phyloP scores from a whole-genome alignment of 1,140 invertebrate species.

The Drosophila gunungcola region DNA sequence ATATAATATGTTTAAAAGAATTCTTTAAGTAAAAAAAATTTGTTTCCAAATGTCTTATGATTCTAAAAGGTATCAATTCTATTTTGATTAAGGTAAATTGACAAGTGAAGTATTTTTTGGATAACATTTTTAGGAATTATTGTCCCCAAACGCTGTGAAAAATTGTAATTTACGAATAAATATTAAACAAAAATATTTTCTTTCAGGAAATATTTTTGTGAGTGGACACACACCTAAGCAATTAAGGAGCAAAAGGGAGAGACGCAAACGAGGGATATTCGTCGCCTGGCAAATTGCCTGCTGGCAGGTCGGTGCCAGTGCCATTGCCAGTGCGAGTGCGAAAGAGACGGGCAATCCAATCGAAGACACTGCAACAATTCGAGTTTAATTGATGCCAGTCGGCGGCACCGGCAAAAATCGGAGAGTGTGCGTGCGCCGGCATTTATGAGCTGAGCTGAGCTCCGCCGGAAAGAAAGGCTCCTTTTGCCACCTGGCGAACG shows the following conservation, averaged over 20 bases:
- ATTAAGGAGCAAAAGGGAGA: constrained; percentile 25
- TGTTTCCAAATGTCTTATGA: too few species aligned
- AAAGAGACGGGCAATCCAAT: constrained; percentile 35
- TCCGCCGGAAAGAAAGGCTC: constrained; percentile 47
- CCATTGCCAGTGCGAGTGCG: neutral
- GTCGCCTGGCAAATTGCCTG: constrained; percentile 42
- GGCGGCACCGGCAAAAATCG: constrained; percentile 38
- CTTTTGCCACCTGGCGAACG: constrained; percentile 32
- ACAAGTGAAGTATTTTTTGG: too few species aligned
- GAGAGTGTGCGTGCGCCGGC: constrained; percentile 50
- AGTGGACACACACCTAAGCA: constrained; percentile 40
- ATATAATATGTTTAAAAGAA: too few species aligned
- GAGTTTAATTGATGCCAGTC: constrained; percentile 77
- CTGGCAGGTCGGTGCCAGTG: neutral
- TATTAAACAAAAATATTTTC: neutral
- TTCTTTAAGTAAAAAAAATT: too few species aligned
- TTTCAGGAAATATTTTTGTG: neutral
- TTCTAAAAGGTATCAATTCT: too few species aligned
- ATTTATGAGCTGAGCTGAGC: constrained; percentile 51
- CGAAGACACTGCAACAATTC: constrained; percentile 75
- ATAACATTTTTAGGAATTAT: too few species aligned
- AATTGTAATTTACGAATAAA: neutral
- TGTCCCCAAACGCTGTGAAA: too few species aligned
- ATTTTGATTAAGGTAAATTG: too few species aligned
- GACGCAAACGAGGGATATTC: constrained; percentile 18